A percentile compares a stretch with the other conserved stretches of the same genome.
phyloP scores from a whole-genome alignment of 2,797 vertebrate genomes.

The Chrysocyon brachyurus region DNA sequence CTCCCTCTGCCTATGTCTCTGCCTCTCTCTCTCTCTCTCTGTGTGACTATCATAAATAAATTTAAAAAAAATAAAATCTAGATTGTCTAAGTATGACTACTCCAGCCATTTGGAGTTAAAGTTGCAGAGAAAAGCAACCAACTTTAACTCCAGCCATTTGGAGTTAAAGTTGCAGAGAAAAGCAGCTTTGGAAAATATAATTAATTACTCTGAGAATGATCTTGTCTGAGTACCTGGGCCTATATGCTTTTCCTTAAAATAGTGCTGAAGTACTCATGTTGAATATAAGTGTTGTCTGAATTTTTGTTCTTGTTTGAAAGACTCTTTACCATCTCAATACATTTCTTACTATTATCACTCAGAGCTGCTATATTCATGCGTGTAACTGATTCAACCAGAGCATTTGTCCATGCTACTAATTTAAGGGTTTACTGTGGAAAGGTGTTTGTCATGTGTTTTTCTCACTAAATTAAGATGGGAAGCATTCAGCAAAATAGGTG shows the following conservation, averaged over 20 bases:
- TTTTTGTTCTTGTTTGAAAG: slow-evolving; percentile 22
- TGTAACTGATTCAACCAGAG: background rate
- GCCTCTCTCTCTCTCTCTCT: too few relatives aligned
- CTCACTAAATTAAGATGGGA: slow-evolving; percentile 69
- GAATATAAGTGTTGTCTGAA: background rate
- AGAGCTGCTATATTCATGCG: slow-evolving; percentile 3
- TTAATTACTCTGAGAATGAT: slow-evolving; percentile 63
- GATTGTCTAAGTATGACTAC: too few relatives aligned
- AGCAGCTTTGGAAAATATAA: slow-evolving; percentile 60
- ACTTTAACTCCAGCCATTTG: too few relatives aligned
- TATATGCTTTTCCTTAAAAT: background rate
- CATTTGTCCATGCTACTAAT: slow-evolving; percentile 59
- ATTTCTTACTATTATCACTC: slow-evolving; percentile 34
- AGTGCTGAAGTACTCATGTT: background rate
- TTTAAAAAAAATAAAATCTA: too few relatives aligned
- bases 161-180: slow-evolving; percentile 55
- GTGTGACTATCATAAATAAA: too few relatives aligned
- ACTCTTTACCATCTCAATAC: background rate
- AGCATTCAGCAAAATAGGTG: background rate
- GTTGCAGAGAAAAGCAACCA: too few relatives aligned
- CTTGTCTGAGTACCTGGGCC: background rate
- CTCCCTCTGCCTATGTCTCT: too few relatives aligned
- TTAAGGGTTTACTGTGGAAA: slow-evolving; percentile 52
- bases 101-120: too few relatives aligned
- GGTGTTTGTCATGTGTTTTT: slow-evolving; percentile 62